phyloP scores from a whole-genome alignment of 2,888 invertebrate species.

The Aquatica leii region DNA sequence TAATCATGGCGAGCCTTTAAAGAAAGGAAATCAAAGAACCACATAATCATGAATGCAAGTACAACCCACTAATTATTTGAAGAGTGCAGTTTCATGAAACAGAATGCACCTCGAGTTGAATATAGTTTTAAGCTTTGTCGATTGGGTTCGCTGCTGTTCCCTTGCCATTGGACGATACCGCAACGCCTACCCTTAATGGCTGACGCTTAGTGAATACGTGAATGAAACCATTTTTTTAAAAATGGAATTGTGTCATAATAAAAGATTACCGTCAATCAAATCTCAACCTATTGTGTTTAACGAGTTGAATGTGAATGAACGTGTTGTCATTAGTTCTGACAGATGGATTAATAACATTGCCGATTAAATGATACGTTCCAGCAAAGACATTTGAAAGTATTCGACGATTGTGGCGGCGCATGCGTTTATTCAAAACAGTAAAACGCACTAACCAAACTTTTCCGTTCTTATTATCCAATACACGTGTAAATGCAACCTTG shows the following conservation, averaged over 20 bases:
- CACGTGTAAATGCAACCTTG: too few species aligned
- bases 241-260: constrained; percentile 34
- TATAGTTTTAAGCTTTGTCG: constrained; percentile 43
- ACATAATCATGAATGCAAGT: constrained; percentile 40
- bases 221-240: constrained; percentile 35
- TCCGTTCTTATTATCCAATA: too few species aligned
- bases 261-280: constrained; percentile 35
- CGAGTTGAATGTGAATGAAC: constrained; percentile 26
- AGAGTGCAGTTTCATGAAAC: constrained; percentile 34
- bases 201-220: constrained; percentile 42
- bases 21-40: constrained; percentile 11
- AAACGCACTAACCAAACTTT: too few species aligned
- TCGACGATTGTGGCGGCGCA: neutral
- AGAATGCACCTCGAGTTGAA: constrained; percentile 37
- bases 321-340: constrained; percentile 25
- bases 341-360: constrained; percentile 30
- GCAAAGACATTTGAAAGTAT: constrained; percentile 7
- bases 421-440: neutral
- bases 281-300: constrained; percentile 16
- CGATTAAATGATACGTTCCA: constrained; percentile 23
- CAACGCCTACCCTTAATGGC: constrained; percentile 53
- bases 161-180: constrained; percentile 49
- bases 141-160: constrained; percentile 47
- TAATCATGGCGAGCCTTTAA: constrained; percentile 8
- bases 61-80: constrained; percentile 46